Conservation (phyloP, 2,888 invertebrate species). For the Labia minor region DNA sequence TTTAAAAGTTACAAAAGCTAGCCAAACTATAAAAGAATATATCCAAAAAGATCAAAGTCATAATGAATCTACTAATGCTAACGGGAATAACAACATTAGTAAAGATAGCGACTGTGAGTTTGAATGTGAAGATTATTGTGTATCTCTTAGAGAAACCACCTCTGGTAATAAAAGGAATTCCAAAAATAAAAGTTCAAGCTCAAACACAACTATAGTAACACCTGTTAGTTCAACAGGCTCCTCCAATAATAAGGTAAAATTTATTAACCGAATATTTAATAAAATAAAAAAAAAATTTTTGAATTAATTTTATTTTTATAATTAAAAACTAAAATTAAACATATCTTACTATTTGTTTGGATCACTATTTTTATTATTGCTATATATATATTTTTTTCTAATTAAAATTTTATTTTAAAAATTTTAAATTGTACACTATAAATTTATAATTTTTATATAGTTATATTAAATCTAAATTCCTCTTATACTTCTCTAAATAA, state of each 20-base stretch:
- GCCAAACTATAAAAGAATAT: background rate
- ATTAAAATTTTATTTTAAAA: no score
- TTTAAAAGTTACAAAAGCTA: background rate
- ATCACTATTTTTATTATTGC: background rate
- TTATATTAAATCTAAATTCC: no score
- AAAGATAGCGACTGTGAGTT: background rate
- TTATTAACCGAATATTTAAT: no score
- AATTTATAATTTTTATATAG: no score
- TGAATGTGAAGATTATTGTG: slow-evolving; percentile 4
- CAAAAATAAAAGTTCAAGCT: background rate
- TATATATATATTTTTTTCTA: background rate
- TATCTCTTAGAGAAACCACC: background rate
- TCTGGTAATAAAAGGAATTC: background rate
- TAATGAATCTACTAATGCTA: background rate
- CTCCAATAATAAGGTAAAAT: no score
- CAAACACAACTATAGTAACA: background rate
- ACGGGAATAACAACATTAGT: background rate
- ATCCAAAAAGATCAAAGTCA: background rate
- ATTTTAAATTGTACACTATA: no score
- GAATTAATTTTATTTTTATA: no score
- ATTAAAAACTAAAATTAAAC: no score
- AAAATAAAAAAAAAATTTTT: no score
- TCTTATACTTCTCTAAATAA: no score
- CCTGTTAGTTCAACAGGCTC: background rate
- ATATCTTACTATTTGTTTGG: no score